Conservation (phyloP, 2,113 vertebrate species). For the Mus spicilegus region DNA sequence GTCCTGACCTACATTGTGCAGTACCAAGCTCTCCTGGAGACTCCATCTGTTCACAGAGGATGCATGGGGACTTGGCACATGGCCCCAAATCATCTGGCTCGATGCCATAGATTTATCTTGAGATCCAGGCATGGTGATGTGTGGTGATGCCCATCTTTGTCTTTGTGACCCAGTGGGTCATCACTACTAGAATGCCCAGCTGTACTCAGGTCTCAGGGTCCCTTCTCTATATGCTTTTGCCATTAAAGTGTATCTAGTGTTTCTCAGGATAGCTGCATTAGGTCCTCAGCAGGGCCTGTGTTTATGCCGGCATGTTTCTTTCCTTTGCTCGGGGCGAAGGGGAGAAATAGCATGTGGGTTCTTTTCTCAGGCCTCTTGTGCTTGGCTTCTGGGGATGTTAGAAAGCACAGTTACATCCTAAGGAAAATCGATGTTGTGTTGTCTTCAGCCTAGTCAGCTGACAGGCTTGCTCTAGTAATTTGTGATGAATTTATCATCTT, state of each 20-base stretch:
- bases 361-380: background rate
- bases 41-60: slow-evolving; percentile 53
- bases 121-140: background rate
- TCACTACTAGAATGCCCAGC: rapidly evolving
- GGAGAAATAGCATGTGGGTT: background rate
- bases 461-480: slow-evolving; percentile 10
- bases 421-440: background rate
- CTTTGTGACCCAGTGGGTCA: background rate
- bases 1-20: background rate
- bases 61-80: background rate
- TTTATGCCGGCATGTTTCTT: background rate
- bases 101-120: slow-evolving; percentile 4
- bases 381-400: background rate
- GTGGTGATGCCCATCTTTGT: background rate
- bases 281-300: background rate
- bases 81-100: background rate
- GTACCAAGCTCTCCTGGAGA: background rate
- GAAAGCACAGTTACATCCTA: slow-evolving; percentile 6
- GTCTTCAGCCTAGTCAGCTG: background rate
- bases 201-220: background rate
- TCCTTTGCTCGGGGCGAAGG: background rate
- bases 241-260: rapidly evolving
- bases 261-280: background rate
- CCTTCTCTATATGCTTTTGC: background rate
- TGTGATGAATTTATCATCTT: background rate